Conservation (phyloP, 2,888 invertebrate genomes). For the Eupithecia tripunctaria region DNA sequence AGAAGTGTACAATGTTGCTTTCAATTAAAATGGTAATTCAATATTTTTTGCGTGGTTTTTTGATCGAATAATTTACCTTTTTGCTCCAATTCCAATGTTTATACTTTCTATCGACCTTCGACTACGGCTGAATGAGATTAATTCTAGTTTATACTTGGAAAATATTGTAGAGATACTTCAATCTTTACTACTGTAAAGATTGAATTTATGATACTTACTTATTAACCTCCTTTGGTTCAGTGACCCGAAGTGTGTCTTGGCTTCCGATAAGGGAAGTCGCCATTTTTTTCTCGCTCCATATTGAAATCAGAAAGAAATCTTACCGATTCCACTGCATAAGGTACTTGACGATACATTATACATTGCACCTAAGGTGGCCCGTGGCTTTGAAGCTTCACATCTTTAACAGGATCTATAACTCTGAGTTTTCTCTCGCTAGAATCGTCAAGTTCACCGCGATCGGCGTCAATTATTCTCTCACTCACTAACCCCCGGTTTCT, state of each 20-base stretch:
- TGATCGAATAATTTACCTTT: constrained; percentile 45
- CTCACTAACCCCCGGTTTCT: too few relatives aligned
- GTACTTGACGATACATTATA: background rate
- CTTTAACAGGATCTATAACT: background rate
- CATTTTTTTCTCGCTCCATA: background rate
- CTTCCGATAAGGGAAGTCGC: background rate
- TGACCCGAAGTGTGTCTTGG: too few relatives aligned
- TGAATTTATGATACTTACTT: background rate
- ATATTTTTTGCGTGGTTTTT: constrained; percentile 29
- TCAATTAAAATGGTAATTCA: constrained; percentile 13
- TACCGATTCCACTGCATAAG: too few relatives aligned
- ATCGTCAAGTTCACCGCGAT: background rate
- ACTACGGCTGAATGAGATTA: constrained; percentile 15
- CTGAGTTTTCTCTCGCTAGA: background rate
- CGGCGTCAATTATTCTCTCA: too few relatives aligned
- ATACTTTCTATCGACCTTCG: constrained; percentile 62
- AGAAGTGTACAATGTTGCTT: constrained; percentile 4
- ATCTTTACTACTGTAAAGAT: too few relatives aligned
- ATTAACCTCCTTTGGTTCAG: background rate
- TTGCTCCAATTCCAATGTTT: constrained; percentile 43
- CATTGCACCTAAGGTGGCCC: background rate
- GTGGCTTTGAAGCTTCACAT: background rate
- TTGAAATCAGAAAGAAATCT: background rate
- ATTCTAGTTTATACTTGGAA: background rate
- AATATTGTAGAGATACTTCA: background rate